Base-by-base conservation (phyloP, 2,888 invertebrate species). In the Chorisops tibialis region DNA sequence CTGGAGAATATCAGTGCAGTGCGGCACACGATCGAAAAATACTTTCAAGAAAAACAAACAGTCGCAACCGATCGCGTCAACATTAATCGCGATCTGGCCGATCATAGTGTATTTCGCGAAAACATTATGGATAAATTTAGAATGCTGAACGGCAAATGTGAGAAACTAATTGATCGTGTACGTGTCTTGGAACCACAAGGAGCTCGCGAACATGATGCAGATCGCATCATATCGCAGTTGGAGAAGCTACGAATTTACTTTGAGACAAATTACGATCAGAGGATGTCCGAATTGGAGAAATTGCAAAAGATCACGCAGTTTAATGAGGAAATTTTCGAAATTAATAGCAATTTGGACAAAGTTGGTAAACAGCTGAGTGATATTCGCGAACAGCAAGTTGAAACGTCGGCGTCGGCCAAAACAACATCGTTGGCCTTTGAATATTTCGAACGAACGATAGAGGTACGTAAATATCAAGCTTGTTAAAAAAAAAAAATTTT, bases 381-480 rank as follows among this genome's bases (percentile, higher is more conserved):
- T 62, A 81, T 86, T 67, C 82, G 83, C 69, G 86, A 84, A 60
- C 85, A 87, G 76, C 87, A 84, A 75, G 87, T 88, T 30, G 89
- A 89, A 72, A 88, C 88, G 67, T 78, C 88, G 67, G 81, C 84
- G 6, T 83, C 86, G 38, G 88, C 88, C 6, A 85, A 85, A 74
- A 83, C 87, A 58, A 86, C 87, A 47, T 86, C 87, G 5, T 78
- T 84, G 67, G 85, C 88, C 35, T 91, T 90, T 73, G 82, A 82
- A 65, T 85, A 87, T 70, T 89, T 91, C 74, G 89, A 91, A 78
- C 85, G 85, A 75, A 89, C 88, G 58, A 85, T 91, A 67, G 83
- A 87, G 81, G 89, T 91, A 78, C 79, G 78, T 76, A 67, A 65
- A 48, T 48, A 11, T 43, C n/a, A 9, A 14, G 45, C 18, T n/a